Evolutionary conservation across 2,113 vertebrate genomes (phyloP), one percentile per base, ranked within the genome.

Genomic region (Apeltes quadracus): DNA sequence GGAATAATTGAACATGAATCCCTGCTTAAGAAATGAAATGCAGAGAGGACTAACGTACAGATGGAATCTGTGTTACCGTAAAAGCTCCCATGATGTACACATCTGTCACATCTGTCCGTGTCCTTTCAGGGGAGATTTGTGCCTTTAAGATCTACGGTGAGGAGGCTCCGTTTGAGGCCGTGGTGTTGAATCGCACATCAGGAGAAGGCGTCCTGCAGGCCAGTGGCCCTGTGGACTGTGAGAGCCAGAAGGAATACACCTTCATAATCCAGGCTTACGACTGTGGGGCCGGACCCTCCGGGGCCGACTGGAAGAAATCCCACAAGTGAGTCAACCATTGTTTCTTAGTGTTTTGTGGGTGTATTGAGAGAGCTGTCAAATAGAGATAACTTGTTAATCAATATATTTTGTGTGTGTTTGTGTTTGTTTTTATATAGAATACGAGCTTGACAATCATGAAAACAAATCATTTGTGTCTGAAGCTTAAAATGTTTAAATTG

Each of bases 201-300:
- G 98, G 98, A 56, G 96, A 99, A 88, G 97, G 98, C 50, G 92
- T 95, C 50, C 92, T 99, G 58, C 92, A 65, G 55, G 97, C 96
- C 73, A 95, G 86, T 63, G 92, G 93, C 43, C 93, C 95, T n/a
- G 94, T 99, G 43, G 97, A 99, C 93, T 99, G 98, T 83, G 97
- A 98, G 82, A 92, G 94, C 63, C 97, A 98, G 92, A 99, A 98
- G 84, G 98, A 99, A 75, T 98, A 98, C 65, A 98, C 97, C 0
- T 98, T 99, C 81, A 94, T 98, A 79, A 97, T 99, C 88, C 98
- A 99, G 89, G 98, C 98, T 34, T 99, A 99, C 0, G 98, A 99
- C 76, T 99, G 98, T 10, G 98, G 98, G 0, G 90, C 94, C 0
- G 95, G 94, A 57, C 90, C 94, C 73, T 89, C n/a, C n/a, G 96